A percentile compares a stretch with the other conserved stretches of the same genome.
Conservation (phyloP, 2,888 invertebrate species). For the Syrphus vitripennis region DNA sequence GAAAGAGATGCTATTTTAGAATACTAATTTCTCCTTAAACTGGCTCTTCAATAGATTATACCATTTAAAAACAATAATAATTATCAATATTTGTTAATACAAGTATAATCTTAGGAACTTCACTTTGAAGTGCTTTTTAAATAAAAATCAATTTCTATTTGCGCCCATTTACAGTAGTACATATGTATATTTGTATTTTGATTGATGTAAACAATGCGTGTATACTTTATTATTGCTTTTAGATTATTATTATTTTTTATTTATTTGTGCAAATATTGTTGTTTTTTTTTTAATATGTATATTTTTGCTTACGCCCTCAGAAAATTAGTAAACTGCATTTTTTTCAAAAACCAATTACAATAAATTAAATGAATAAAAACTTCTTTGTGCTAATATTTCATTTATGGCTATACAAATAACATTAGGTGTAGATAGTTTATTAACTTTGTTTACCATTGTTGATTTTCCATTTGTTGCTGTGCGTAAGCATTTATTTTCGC, state of each 20-base stretch:
- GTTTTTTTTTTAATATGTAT: neutral
- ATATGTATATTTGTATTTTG: neutral
- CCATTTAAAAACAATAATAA: neutral
- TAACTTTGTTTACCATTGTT: slow-evolving; percentile 51
- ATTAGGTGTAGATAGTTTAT: neutral
- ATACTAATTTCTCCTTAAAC: neutral
- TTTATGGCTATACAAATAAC: neutral
- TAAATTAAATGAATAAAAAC: neutral
- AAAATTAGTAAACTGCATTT: neutral
- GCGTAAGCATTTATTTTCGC: slow-evolving; percentile 65
- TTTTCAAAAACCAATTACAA: neutral
- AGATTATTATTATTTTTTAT: neutral
- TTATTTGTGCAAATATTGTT: neutral
- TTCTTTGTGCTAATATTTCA: neutral
- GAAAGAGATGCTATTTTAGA: neutral
- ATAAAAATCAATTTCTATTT: slow-evolving; percentile 1
- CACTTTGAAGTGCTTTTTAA: slow-evolving; percentile 10
- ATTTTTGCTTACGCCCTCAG: slow-evolving; percentile 6
- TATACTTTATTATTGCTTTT: neutral
- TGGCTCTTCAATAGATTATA: neutral
- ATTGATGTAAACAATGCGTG: neutral
- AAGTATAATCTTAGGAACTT: slow-evolving; percentile 23
- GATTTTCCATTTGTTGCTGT: slow-evolving; percentile 67
- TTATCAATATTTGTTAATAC: neutral
- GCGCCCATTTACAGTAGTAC: neutral